These are phyloP conservation scores for Pelagia noctiluca DNA, from an alignment of 30 jellyfish, hydroid and myxozoan genomes.

Conservation along the genomic window DNA sequence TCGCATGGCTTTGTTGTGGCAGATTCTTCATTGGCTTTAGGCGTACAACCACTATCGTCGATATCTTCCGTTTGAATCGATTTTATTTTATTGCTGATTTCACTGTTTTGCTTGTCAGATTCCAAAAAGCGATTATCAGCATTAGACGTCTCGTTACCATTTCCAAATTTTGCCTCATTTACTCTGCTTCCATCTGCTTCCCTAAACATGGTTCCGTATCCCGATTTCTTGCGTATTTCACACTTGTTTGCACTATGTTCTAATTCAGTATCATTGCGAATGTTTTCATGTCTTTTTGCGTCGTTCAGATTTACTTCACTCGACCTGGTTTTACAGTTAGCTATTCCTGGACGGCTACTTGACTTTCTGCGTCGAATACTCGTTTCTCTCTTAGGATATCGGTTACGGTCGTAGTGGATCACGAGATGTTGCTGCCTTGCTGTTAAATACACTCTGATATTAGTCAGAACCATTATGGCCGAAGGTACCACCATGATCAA, in stretches of 20 bases:
- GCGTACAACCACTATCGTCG: no score
- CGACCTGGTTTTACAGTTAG: background rate
- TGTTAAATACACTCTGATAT: conserved; percentile 25
- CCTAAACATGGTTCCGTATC: no score
- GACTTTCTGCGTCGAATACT: background rate
- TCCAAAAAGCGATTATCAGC: background rate
- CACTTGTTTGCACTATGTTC: background rate
- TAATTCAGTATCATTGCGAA: background rate
- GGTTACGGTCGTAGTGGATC: background rate
- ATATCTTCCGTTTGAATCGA: no score
- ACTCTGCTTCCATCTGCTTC: no score
- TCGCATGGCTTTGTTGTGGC: background rate
- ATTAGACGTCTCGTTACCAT: no score
- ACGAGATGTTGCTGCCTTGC: conserved; percentile 30
- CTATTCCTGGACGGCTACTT: background rate
- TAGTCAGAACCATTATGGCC: conserved; percentile 13
- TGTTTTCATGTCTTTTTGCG: background rate
- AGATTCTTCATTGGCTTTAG: background rate
- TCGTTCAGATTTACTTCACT: background rate
- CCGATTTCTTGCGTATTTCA: no score
- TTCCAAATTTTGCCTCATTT: no score
- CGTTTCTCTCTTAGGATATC: background rate
- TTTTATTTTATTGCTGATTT: no score
- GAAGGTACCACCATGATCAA: conserved; percentile 11
- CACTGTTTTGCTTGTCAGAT: background rate